Conservation (phyloP, 2,888 invertebrate species). For the Leucophora obtusa region DNA sequence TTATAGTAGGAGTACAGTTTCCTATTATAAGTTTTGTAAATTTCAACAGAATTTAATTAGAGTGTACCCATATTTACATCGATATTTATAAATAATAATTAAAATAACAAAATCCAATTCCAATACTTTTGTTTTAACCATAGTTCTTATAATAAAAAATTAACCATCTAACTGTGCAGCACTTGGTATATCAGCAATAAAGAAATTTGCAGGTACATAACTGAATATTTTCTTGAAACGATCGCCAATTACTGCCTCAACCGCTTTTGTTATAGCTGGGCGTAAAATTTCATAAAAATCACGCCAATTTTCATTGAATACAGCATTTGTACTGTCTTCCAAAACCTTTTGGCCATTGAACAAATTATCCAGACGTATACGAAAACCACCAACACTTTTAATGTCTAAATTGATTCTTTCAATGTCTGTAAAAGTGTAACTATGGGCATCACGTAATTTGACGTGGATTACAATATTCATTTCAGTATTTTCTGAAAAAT, state of each 20-base stretch:
- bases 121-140: no score
- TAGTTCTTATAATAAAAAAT: background rate
- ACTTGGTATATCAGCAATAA: constrained; percentile 81
- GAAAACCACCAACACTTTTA: constrained; percentile 81
- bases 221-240: constrained; percentile 82
- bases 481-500: constrained; percentile 70
- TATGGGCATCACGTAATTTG: constrained; percentile 81
- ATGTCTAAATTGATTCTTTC: constrained; percentile 82
- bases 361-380: constrained; percentile 83
- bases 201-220: constrained; percentile 83
- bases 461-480: constrained; percentile 82
- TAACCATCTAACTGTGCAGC: constrained; percentile 15
- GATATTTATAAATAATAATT: no score
- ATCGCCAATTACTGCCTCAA: constrained; percentile 82
- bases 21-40: no score
- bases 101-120: no score
- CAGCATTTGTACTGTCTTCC: constrained; percentile 84
- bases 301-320: constrained; percentile 85
- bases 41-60: no score
- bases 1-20: no score
- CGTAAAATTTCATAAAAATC: constrained; percentile 83
- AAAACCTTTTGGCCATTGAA: constrained; percentile 77
- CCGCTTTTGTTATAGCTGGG: constrained; percentile 81
- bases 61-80: no score
- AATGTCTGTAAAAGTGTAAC: constrained; percentile 82